Base-by-base conservation (phyloP, 2,888 invertebrate species). In the Ceraclea dissimilis region DNA sequence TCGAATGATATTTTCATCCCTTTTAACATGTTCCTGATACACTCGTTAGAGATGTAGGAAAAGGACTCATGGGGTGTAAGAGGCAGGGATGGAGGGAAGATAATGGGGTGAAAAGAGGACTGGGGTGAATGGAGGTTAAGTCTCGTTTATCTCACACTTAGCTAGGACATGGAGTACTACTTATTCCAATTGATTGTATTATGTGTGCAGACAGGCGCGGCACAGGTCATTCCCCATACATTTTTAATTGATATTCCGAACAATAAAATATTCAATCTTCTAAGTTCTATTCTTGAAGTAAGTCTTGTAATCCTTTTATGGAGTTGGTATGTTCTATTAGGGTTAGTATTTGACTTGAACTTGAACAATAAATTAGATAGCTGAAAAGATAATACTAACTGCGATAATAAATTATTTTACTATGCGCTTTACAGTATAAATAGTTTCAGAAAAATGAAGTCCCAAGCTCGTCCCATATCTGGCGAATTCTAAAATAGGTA, bases 131-230 rank as follows among this genome's bases (percentile, higher is more conserved):
- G 16, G 39, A 39, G 60, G 57, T 57, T 60, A 60, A 60, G 50
- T 57, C 57, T 43, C 60, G 60, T 60, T 60, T 60, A 60, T 54
- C 60, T 60, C 60, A 46, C 60, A 60, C 59, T 61, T 60, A 61
- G 57, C 53, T 22, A 33, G 26, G 57, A 61, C 61, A 61, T 34
- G 50, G 57, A 47, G 52, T 49, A 55, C 57, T 59, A 61, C 61
- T 61, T 59, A 61, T 53, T 49, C 21, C 59, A 61, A 61, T 61
- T 61, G 61, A 61, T 61, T 59, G 57, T 47, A 52, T 57, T 59
- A 59, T 59, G 47, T 56, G 20, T 13, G 2, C 46, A 13, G 39
- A 39, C 39, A 39, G 39, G 39, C 39, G 13, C 39, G 39, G 39
- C 16, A 13, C 39, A 39, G 39, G 39, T 39, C 39, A 39, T 8